These are phyloP conservation scores for Schlechtendalia chinensis DNA, from an alignment of 1,140 invertebrate species.

Conservation along the genomic window DNA sequence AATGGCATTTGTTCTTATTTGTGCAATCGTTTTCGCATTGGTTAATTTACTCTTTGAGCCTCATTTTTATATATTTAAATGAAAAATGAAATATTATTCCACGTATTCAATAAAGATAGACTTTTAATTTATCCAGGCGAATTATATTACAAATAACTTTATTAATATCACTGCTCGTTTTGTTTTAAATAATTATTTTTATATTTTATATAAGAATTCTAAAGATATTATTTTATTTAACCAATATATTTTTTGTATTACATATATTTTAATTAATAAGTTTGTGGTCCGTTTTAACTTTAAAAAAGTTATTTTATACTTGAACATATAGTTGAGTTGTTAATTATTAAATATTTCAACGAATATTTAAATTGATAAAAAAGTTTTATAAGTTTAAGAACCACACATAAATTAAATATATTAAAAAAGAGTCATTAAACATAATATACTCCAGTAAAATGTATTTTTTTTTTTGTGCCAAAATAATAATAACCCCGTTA, in stretches of 20 bases:
- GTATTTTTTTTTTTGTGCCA: background rate
- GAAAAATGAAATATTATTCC: no score
- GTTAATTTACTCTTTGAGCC: no score
- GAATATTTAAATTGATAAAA: background rate
- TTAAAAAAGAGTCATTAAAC: background rate
- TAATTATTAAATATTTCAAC: background rate
- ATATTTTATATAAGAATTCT: background rate
- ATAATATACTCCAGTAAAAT: no score
- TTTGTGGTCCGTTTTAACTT: no score
- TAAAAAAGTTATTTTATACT: constrained; percentile 11
- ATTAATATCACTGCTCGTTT: background rate
- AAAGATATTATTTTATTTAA: no score
- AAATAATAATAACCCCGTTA: background rate
- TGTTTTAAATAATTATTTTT: background rate
- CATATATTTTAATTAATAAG: background rate
- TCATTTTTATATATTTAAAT: no score
- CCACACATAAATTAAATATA: background rate
- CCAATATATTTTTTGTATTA: background rate
- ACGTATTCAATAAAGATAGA: background rate
- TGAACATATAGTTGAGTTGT: background rate
- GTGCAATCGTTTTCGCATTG: no score
- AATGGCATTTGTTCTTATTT: no score
- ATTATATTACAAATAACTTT: background rate
- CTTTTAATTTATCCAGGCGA: background rate
- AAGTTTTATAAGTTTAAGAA: background rate